These are phyloP conservation scores for Emmelina monodactyla DNA, from an alignment of 2,888 invertebrate species.

Conservation along the genomic window DNA sequence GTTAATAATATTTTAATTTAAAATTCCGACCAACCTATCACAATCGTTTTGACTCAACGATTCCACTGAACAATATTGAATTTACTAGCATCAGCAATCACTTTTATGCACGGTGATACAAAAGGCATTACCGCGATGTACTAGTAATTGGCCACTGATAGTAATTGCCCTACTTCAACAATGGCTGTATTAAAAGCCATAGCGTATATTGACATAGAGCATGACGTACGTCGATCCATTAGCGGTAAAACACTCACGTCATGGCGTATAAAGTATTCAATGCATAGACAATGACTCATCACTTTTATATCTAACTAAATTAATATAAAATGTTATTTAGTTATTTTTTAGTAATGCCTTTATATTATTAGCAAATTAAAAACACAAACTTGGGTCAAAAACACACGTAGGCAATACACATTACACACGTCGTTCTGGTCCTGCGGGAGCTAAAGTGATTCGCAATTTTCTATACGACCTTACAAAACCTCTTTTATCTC, in stretches of 20 bases:
- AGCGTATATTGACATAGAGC: slow-evolving; percentile 42
- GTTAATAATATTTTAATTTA: too few species aligned
- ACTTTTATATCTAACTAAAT: too few species aligned
- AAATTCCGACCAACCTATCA: too few species aligned
- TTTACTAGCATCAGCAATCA: neutral
- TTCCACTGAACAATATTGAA: neutral
- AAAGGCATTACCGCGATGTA: slow-evolving; percentile 22
- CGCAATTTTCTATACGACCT: too few species aligned
- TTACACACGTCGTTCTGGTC: too few species aligned
- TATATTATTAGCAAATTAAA: neutral
- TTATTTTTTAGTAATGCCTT: neutral
- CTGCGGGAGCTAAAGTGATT: too few species aligned
- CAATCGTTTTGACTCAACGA: neutral
- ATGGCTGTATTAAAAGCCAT: slow-evolving; percentile 42
- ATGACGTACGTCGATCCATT: slow-evolving; percentile 43
- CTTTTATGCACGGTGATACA: neutral
- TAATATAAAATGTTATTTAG: too few species aligned
- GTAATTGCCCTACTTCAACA: slow-evolving; percentile 48
- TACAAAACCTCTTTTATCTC: too few species aligned
- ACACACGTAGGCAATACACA: too few species aligned
- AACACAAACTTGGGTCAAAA: neutral
- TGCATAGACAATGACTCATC: too few species aligned
- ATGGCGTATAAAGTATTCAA: too few species aligned
- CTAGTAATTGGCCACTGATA: slow-evolving; percentile 31
- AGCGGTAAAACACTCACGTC: slow-evolving; percentile 28